These are phyloP conservation scores for Gorsachius goisagi DNA, from an alignment of 2,113 vertebrate species.

Conservation along the genomic window DNA sequence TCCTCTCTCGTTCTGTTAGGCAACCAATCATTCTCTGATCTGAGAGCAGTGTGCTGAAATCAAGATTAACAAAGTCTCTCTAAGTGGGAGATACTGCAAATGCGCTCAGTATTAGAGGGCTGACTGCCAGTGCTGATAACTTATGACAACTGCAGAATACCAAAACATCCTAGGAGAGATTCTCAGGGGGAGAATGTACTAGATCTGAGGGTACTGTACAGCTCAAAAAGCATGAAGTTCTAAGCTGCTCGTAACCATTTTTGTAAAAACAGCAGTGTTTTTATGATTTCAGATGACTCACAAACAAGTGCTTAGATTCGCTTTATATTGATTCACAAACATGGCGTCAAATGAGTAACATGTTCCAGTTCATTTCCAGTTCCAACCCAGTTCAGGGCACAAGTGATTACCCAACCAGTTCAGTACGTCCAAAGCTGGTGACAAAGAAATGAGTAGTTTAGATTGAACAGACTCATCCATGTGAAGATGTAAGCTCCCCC, in stretches of 20 bases:
- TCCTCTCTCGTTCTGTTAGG: background rate
- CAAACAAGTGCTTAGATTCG: background rate
- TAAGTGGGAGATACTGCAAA: background rate
- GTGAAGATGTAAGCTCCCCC: background rate
- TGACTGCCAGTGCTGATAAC: background rate
- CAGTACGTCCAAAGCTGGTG: background rate
- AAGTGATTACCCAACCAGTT: background rate
- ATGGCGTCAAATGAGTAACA: background rate
- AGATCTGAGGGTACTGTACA: background rate
- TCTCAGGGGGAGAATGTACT: background rate
- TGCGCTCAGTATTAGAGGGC: background rate
- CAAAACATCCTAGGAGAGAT: background rate
- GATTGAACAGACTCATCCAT: background rate
- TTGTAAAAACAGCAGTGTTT: background rate
- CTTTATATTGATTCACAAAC: background rate
- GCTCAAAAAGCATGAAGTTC: background rate
- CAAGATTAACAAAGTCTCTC: background rate
- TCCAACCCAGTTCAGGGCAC: background rate
- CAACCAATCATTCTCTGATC: background rate
- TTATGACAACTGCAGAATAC: accelerated
- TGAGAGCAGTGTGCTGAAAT: background rate
- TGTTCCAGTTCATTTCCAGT: background rate
- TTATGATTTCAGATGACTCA: background rate
- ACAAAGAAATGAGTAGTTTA: background rate
- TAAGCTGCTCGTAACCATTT: accelerated